Percentiles rank a stretch among this genome's conserved stretches.
phyloP scores from a whole-genome alignment of 2,888 invertebrate species.

The Microplitis deprimator region DNA sequence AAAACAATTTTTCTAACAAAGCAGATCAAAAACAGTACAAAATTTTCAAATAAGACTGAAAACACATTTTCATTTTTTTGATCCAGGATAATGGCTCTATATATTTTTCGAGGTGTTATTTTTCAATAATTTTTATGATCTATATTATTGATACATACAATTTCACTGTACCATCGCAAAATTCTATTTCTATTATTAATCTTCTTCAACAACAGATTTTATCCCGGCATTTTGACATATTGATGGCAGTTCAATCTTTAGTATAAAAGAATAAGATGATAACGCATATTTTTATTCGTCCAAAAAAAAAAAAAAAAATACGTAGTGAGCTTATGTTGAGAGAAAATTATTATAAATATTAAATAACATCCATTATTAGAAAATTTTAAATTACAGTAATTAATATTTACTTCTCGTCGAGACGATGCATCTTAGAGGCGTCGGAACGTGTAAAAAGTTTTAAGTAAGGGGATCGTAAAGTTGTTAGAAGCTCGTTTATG shows the following conservation, averaged over 20 bases:
- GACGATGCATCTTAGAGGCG: constrained; percentile 27
- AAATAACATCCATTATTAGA: neutral
- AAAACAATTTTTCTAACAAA: too few species aligned
- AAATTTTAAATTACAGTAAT: constrained; percentile 37
- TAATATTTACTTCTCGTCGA: constrained; percentile 46
- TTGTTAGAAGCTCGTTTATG: constrained; percentile 16
- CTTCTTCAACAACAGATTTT: constrained; percentile 30
- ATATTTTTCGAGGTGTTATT: too few species aligned
- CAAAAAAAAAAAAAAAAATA: too few species aligned
- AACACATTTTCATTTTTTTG: too few species aligned
- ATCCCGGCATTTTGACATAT: constrained; percentile 34
- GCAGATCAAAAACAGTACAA: too few species aligned
- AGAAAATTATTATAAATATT: neutral
- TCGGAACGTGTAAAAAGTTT: constrained; percentile 32
- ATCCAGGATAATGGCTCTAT: too few species aligned
- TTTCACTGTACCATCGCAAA: neutral
- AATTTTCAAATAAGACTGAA: too few species aligned
- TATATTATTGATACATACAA: neutral
- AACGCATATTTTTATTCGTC: constrained; percentile 9
- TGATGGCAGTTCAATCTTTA: constrained; percentile 33
- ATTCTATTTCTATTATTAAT: constrained; percentile 28
- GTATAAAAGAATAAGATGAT: constrained; percentile 35
- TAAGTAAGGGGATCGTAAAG: constrained; percentile 1
- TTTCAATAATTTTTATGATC: too few species aligned
- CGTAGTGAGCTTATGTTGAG: neutral